A percentile compares a stretch with the other conserved stretches of the same genome.
phyloP scores from a whole-genome alignment of 1,140 invertebrate species.

The Lerema accius region DNA sequence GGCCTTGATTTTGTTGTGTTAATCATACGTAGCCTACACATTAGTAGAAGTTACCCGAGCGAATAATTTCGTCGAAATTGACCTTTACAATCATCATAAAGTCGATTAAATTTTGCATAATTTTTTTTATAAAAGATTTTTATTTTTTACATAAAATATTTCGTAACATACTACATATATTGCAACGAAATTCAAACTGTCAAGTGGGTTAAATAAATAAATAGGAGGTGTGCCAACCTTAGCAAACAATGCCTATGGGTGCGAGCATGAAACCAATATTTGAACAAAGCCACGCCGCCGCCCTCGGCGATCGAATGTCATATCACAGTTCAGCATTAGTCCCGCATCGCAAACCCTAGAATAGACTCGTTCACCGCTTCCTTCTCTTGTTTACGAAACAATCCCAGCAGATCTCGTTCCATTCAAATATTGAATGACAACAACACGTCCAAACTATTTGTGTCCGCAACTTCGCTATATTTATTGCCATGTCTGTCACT shows the following conservation, averaged over 20 bases:
- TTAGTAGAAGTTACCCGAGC: neutral
- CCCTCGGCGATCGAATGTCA: conserved; percentile 64
- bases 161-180: too few relatives aligned
- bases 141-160: too few relatives aligned
- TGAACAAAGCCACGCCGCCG: conserved; percentile 66
- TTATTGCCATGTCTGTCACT: conserved; percentile 39
- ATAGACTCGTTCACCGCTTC: conserved; percentile 41
- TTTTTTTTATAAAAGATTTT: too few relatives aligned
- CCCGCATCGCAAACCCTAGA: conserved; percentile 49
- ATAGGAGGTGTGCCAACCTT: conserved; percentile 29
- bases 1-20: neutral
- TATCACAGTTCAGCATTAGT: conserved; percentile 66
- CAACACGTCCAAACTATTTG: conserved; percentile 33
- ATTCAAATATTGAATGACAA: conserved; percentile 38
- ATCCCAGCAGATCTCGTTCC: conserved; percentile 22
- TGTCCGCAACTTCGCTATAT: conserved; percentile 37
- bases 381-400: conserved; percentile 44
- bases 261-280: conserved; percentile 56
- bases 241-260: conserved; percentile 40
- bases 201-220: neutral
- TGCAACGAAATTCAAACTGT: too few relatives aligned
- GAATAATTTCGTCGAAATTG: neutral
- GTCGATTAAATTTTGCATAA: too few relatives aligned
- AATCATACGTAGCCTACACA: neutral
- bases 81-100: too few relatives aligned